These are phyloP conservation scores for Amphipyra berbera DNA, from an alignment of 2,888 invertebrate species.

Conservation along the genomic window DNA sequence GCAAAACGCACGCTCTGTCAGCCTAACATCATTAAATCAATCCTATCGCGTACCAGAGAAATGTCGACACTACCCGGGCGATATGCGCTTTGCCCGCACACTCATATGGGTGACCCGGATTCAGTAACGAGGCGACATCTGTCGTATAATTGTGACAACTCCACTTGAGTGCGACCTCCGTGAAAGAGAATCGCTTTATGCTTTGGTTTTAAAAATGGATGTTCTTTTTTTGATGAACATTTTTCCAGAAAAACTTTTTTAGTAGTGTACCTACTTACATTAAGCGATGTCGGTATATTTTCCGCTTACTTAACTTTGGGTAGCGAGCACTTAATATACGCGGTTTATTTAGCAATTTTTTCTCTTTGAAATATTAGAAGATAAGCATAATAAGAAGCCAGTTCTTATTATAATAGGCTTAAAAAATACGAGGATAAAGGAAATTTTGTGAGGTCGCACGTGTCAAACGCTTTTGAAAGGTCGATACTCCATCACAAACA, in stretches of 20 bases:
- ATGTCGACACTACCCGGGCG: slow-evolving; percentile 30
- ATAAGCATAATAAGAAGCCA: too few relatives aligned
- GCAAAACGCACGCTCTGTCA: slow-evolving; percentile 25
- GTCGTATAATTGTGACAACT: slow-evolving; percentile 54
- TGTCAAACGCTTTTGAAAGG: slow-evolving; percentile 18
- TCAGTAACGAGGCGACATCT: slow-evolving; percentile 57
- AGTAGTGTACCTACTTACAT: too few relatives aligned
- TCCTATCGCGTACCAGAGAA: slow-evolving; percentile 14
- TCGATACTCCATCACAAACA: slow-evolving; percentile 12
- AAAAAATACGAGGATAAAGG: not conserved
- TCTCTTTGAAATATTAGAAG: too few relatives aligned
- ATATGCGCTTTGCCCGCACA: slow-evolving; percentile 32
- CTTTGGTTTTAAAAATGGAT: slow-evolving; percentile 30
- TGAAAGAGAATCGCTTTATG: slow-evolving; percentile 37
- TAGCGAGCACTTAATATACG: too few relatives aligned
- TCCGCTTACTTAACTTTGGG: too few relatives aligned
- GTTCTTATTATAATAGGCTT: not conserved
- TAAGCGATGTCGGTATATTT: too few relatives aligned
- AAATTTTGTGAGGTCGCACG: slow-evolving; percentile 1
- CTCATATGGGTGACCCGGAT: slow-evolving; percentile 52
- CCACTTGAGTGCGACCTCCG: slow-evolving; percentile 33
- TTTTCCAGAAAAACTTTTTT: not conserved
- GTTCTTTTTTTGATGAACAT: slow-evolving; percentile 24
- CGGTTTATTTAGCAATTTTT: too few relatives aligned
- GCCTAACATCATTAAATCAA: slow-evolving; percentile 41